Percentiles rank a stretch among this genome's conserved stretches.
These are phyloP conservation scores for Chionodraco myersi DNA, from an alignment of 2,113 vertebrate genomes.

Conservation along the genomic window DNA sequence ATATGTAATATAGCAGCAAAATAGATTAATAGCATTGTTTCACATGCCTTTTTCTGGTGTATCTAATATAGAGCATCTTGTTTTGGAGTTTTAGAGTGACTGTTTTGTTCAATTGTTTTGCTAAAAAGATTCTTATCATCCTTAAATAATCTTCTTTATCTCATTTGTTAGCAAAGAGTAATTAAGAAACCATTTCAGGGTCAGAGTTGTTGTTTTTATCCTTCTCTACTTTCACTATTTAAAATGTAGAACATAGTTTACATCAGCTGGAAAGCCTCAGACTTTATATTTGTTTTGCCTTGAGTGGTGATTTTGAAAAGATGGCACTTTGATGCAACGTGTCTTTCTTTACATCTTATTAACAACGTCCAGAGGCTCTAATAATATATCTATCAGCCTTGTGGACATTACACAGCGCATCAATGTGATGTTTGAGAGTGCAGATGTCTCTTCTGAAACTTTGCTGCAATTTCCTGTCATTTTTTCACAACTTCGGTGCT, in stretches of 20 bases:
- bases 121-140: not conserved
- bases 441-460: constrained; percentile 57
- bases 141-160: not conserved
- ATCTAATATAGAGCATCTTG: not conserved
- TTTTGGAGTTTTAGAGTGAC: not conserved
- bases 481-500: constrained; percentile 80
- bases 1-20: not conserved
- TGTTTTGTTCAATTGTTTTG: no score
- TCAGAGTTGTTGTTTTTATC: not conserved
- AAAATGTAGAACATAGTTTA: constrained; percentile 8
- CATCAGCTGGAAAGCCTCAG: not conserved
- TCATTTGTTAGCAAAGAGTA: not conserved
- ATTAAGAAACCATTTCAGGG: not conserved
- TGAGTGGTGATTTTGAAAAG: not conserved
- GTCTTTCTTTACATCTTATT: not conserved
- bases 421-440: constrained; percentile 38
- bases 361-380: constrained; percentile 18
- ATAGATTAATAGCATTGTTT: not conserved
- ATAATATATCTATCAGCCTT: constrained; percentile 4
- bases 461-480: constrained; percentile 83
- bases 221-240: not conserved
- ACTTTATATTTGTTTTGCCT: not conserved
- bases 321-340: not conserved
- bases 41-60: not conserved
- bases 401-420: not conserved